These are phyloP conservation scores for Podarcis lilfordi DNA, from an alignment of 2,797 vertebrate species.

Conservation along the genomic window DNA sequence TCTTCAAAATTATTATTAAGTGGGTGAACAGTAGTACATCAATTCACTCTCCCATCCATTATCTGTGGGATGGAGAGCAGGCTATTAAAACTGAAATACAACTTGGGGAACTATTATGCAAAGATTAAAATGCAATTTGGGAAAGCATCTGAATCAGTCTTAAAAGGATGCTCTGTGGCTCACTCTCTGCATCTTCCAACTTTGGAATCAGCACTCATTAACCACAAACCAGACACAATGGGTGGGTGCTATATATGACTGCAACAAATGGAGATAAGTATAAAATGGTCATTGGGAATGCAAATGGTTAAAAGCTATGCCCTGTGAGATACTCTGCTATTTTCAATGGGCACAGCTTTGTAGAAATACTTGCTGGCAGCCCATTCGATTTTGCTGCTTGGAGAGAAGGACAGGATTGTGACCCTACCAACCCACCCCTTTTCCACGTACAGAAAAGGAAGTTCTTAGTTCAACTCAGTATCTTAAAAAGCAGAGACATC, in stretches of 20 bases:
- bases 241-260: neutral
- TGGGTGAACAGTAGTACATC: neutral
- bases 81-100: neutral
- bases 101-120: neutral
- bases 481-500: no score
- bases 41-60: neutral
- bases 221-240: slow-evolving; percentile 15
- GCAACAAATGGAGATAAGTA: neutral
- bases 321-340: neutral
- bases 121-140: slow-evolving; percentile 1
- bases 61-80: neutral
- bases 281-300: neutral
- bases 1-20: neutral
- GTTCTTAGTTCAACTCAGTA: no score
- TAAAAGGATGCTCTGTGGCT: neutral
- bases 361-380: neutral
- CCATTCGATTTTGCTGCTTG: neutral
- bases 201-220: neutral
- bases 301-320: neutral
- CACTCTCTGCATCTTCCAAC: neutral
- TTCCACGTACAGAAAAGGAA: no score
- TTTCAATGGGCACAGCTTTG: neutral
- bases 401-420: no score
- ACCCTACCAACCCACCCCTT: no score
- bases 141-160: neutral